Base-by-base conservation (phyloP, 2,797 vertebrate species). In the Apogon talboti region DNA sequence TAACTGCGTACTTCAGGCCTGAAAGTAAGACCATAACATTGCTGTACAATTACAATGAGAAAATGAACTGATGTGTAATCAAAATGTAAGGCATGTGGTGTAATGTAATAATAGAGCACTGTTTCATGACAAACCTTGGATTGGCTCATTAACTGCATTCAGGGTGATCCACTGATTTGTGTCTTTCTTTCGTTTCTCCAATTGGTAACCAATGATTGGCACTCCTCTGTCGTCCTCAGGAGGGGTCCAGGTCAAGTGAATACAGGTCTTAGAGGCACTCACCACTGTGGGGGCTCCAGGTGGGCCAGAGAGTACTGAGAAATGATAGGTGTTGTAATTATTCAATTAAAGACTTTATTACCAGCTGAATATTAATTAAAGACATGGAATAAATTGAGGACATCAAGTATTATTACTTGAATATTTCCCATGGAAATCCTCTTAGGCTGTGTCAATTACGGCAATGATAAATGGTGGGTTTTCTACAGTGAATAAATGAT, bases 151-250 rank as follows among this genome's bases (percentile, higher is more conserved):
- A 43, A 94, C 1, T n/a, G 71, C 42, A 63, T 93, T 93, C 67
- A 95, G 85, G 8, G 93, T 66, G 8, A 87, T 78, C 95, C 95
- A 97, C 40, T 87, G 78, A 40, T 65, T 74, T 42, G 93, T 94
- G 3, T 96, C 94, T 67, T 92, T 94, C 86, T 95, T 95, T 40
- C 91, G 78, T 66, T 96, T 96, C 51, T 97, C 96, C 11, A 96
- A 0, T 0, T 93, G 62, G 63, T 96, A 97, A 18, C 96, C 95
- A 64, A 92, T 74, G 54, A 96, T 90, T 0, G 68, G 78, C 68
- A 87, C 92, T 4, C 89, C 89, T 49, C 88, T 89, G 0, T 90
- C 87, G 16, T 94, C 92, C 41, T 15, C 67, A 1, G 95, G 95
- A 6, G 90, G 83, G 0, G 73, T 88, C 95, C 96, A 96, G 3